These are phyloP conservation scores for Bos javanicus DNA, from an alignment of 2,113 vertebrate genomes.

Conservation along the genomic window DNA sequence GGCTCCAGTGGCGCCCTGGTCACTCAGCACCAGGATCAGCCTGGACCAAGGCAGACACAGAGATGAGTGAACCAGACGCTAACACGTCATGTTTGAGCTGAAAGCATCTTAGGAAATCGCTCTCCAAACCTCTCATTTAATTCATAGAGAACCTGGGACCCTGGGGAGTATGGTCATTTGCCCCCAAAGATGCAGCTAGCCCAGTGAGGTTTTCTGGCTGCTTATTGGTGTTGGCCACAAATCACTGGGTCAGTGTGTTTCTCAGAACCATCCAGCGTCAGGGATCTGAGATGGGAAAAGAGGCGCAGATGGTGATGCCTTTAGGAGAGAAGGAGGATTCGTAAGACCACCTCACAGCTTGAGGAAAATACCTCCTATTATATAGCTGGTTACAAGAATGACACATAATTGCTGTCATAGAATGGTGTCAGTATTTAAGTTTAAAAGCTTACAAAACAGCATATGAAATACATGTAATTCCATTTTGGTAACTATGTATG, in stretches of 20 bases:
- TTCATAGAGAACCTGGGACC: neutral
- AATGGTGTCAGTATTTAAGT: conserved; percentile 8
- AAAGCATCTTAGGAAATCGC: neutral
- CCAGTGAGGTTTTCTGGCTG: neutral
- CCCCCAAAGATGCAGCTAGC: neutral
- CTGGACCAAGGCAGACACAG: neutral
- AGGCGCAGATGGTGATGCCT: neutral
- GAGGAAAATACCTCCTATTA: neutral
- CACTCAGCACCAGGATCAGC: neutral
- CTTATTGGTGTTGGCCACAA: conserved; percentile 2
- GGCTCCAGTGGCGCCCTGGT: neutral
- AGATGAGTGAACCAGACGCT: neutral
- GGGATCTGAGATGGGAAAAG: neutral
- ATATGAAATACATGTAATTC: neutral
- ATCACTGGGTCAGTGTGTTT: neutral
- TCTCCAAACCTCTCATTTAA: neutral
- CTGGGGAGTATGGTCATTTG: neutral
- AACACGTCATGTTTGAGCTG: neutral
- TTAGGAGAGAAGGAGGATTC: neutral
- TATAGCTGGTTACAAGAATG: neutral
- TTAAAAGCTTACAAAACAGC: neutral
- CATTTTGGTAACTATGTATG: neutral
- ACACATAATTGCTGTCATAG: neutral
- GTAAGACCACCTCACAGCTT: neutral
- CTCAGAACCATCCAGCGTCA: neutral